These are phyloP conservation scores for Eufriesea mexicana DNA, from an alignment of 1,140 invertebrate genomes.

Conservation along the genomic window DNA sequence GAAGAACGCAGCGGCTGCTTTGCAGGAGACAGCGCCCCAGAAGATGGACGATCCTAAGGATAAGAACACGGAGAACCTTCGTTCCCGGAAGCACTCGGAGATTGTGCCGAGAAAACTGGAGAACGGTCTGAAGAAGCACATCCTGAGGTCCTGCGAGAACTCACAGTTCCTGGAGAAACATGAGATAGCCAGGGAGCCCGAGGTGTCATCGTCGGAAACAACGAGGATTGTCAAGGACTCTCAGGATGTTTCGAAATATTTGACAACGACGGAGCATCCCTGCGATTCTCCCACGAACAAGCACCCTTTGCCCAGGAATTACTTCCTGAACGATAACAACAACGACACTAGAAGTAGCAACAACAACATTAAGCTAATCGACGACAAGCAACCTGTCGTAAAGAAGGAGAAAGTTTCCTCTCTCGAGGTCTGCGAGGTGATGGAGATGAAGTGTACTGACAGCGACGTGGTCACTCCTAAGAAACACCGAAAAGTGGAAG, in stretches of 20 bases:
- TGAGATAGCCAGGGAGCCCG: slow-evolving; percentile 1
- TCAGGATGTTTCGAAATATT: neutral
- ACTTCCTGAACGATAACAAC: slow-evolving; percentile 52
- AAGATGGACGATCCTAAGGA: slow-evolving; percentile 35
- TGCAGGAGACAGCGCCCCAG: slow-evolving; percentile 51
- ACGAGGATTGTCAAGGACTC: neutral
- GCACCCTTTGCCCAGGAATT: slow-evolving; percentile 20
- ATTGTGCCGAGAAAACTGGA: slow-evolving; percentile 63
- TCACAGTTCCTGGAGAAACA: neutral
- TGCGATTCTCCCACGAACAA: neutral
- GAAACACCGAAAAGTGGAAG: neutral
- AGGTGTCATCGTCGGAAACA: slow-evolving; percentile 24
- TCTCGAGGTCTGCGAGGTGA: neutral
- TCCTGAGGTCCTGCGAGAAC: slow-evolving; percentile 73
- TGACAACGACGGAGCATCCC: neutral
- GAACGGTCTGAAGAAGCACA: slow-evolving; percentile 75
- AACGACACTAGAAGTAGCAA: slow-evolving; percentile 65
- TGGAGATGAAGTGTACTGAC: too few species aligned
- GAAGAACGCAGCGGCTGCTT: slow-evolving; percentile 74
- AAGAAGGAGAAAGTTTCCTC: slow-evolving; percentile 54
- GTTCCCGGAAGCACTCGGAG: slow-evolving; percentile 27
- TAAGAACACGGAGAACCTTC: slow-evolving; percentile 6
- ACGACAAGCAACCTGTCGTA: neutral
- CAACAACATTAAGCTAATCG: slow-evolving; percentile 46
- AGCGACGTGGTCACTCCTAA: neutral